Evolutionary conservation across 1,140 invertebrate genomes (phyloP).

Genomic region (Philotrypesis tridentata): DNA sequence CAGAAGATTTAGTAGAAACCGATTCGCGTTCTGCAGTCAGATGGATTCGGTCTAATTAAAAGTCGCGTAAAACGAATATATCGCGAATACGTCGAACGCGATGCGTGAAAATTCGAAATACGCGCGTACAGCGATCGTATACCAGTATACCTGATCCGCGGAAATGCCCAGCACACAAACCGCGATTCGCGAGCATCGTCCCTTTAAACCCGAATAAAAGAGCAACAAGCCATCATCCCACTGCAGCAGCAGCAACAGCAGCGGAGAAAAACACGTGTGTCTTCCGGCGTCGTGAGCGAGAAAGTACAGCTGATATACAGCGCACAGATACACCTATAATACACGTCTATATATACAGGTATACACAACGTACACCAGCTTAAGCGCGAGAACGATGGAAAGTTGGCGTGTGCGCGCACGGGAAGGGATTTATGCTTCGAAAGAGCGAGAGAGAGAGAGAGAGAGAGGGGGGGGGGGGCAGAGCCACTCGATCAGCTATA

Average conservation of each 20-base stretch:
- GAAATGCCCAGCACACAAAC: too few relatives aligned
- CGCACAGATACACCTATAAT: neutral
- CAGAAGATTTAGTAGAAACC: too few relatives aligned
- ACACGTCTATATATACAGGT: too few relatives aligned
- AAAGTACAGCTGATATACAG: slow-evolving; percentile 16
- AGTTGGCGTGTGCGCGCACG: slow-evolving; percentile 17
- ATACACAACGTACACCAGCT: neutral
- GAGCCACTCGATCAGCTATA: neutral
- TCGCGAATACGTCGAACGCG: too few relatives aligned
- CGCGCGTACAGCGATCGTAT: too few relatives aligned
- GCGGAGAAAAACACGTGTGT: neutral
- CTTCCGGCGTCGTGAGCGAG: neutral
- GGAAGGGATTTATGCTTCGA: neutral
- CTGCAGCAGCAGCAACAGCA: neutral
- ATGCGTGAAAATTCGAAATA: too few relatives aligned
- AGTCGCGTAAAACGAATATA: too few relatives aligned
- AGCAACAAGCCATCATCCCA: neutral
- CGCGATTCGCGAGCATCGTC: neutral
- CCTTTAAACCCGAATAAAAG: neutral
- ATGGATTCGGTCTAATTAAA: too few relatives aligned
- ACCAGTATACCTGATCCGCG: too few relatives aligned
- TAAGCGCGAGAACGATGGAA: slow-evolving; percentile 12
- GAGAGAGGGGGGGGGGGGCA: neutral
- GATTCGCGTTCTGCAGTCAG: too few relatives aligned
- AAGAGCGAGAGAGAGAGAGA: neutral